Base-by-base conservation (phyloP, 2,113 vertebrate genomes). In the Cheirogaleus medius region DNA sequence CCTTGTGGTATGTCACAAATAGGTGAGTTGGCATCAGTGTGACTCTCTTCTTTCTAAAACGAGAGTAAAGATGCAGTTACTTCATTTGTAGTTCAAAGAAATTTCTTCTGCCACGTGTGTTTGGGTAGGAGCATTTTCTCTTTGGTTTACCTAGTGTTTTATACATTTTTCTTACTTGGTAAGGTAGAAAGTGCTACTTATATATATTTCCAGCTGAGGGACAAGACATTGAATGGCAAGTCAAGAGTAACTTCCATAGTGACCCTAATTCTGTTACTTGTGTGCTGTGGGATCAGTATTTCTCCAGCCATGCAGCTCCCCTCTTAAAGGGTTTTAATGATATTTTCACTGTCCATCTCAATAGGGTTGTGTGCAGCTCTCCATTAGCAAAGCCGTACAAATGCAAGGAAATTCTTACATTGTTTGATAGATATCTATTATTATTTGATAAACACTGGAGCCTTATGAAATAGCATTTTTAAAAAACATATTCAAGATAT, bases 1-100 rank as follows among this genome's bases (percentile, higher is more conserved):
- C 99, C 74, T 97, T 99, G 98, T 99, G 99, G 99, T 99, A 99
- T 96, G 99, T 99, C 97, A 99, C 99, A 73, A 99, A 99, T 98
- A 99, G 99, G 99, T 99, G 97, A 98, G 99, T 97, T 34, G 82
- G 12, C 47, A 29, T 49, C 64, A 54, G 52, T 78, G 0, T 2
- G 7, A 39, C 21, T 23, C 10, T 71, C 56, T 60, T 84, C n/a
- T 54, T 54, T 34, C 12, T 5, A 14, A 37, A 39, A 14, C 17
- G 5, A 25, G 39, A 52, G 49, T 60, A 20, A 12, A 60, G 20
- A 18, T 14, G 47, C 29, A n/a, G 39, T 20, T 0, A 15, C 52
- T 83, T 58, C 8, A 13, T 60, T 92, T 83, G 39, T 37, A 44
- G 63, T 6, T 76, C 82, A 74, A 1, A 87, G 78, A 25, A 47